Base-by-base conservation (phyloP, 2,113 vertebrate species). In the Pachyramphus minor region DNA sequence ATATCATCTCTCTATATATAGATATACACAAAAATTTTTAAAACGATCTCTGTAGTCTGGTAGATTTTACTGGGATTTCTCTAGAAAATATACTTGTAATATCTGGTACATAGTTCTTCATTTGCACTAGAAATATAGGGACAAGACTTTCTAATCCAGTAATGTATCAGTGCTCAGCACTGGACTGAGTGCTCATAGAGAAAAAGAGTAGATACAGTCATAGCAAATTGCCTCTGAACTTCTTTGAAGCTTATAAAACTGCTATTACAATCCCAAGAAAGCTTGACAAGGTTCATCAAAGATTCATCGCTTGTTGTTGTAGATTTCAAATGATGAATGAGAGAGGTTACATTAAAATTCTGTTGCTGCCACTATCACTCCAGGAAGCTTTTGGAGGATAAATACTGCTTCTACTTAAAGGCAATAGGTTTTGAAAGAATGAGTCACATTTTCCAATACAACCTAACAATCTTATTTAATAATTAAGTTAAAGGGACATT, bases 331-430 rank as follows among this genome's bases (percentile, higher is more conserved):
- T 91, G 68, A 88, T 86, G 88, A 95, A 86, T 67, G 82, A 83
- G 85, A 83, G 44, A 94, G 89, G 45, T 37, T 53, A 72, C 75
- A 84, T 93, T 95, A 93, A 92, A 92, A 94, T 88, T 85, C 81
- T 90, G 64, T 52, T 75, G 56, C 91, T 95, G 79, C 69, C 13
- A 8, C 67, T 59, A 49, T 58, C 49, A 64, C 84, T 85, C 86
- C 85, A 85, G 78, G 78, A 87, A 84, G 55, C 60, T 86, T 85
- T 73, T 59, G 72, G 83, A 88, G 47, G 39, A 80, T 58, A 93
- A 91, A 92, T 77, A 79, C 55, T 35, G 71, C 39, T 74, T 90
- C 85, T 86, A 22, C 59, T 50, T 69, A 84, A 88, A 91, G 39
- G 55, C 63, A 93, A 94, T 30, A 94, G 60, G 63, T 92, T 82